These are phyloP conservation scores for Tetranychus piercei DNA, from an alignment of 2,888 invertebrate species.

Conservation along the genomic window DNA sequence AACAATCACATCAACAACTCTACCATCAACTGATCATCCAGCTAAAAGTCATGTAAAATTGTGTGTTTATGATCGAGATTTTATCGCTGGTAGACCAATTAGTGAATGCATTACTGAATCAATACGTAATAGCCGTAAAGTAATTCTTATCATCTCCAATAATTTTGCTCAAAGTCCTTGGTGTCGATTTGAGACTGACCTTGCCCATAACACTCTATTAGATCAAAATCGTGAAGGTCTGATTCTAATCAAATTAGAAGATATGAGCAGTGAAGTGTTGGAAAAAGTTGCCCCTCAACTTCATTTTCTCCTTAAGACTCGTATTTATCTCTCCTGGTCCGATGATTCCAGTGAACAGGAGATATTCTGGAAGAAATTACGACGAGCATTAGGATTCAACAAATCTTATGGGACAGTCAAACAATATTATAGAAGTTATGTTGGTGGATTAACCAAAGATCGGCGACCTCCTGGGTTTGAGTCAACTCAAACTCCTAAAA, in stretches of 20 bases:
- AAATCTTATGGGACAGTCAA: conserved; percentile 7
- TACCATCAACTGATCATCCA: conserved; percentile 1
- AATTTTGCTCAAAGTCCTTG: conserved; percentile 22
- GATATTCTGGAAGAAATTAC: conserved; percentile 17
- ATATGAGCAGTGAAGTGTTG: conserved; percentile 14
- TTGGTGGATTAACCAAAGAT: conserved; percentile 5
- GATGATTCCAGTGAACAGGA: conserved; percentile 9
- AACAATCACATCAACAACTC: not conserved
- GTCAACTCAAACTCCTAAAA: not conserved
- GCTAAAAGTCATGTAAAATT: conserved; percentile 18
- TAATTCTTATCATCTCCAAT: conserved; percentile 23
- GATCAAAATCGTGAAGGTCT: conserved; percentile 22
- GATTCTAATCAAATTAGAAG: conserved; percentile 22
- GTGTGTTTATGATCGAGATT: conserved; percentile 24
- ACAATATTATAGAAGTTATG: conserved; percentile 6
- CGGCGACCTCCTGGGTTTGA: not conserved
- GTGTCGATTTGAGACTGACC: conserved; percentile 24
- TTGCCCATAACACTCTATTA: conserved; percentile 21
- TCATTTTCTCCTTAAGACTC: conserved; percentile 22
- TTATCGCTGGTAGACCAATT: conserved; percentile 23
- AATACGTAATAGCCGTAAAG: conserved; percentile 20
- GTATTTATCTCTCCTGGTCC: conserved; percentile 21
- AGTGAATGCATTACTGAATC: conserved; percentile 23
- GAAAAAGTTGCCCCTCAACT: conserved; percentile 18
- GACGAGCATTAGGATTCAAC: conserved; percentile 16